Conservation (phyloP, 2,888 invertebrate species). For the Drosophila barbarae region DNA sequence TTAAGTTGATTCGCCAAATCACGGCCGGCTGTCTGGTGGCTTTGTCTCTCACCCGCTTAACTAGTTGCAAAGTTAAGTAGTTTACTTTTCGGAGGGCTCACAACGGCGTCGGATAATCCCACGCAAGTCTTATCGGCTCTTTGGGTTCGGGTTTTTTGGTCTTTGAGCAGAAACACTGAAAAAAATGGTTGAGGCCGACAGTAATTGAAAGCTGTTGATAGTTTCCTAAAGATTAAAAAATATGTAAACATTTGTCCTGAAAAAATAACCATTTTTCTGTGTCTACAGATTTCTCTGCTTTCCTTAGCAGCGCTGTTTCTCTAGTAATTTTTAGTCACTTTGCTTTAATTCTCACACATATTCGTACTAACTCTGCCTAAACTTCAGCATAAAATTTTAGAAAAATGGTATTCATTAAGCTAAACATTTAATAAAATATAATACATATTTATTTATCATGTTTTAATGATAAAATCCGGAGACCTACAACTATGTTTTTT, state of each 20-base stretch:
- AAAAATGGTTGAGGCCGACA: neutral
- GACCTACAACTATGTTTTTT: neutral
- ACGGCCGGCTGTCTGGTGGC: conserved; percentile 35
- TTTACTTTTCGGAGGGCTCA: conserved; percentile 61
- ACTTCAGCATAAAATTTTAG: neutral
- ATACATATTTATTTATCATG: neutral
- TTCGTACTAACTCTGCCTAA: neutral
- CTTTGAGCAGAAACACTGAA: neutral
- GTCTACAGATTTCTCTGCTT: neutral
- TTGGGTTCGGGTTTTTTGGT: conserved; percentile 29
- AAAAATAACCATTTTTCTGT: neutral
- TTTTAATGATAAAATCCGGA: neutral
- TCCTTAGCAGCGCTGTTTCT: neutral
- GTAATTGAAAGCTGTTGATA: neutral
- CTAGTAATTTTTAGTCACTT: neutral
- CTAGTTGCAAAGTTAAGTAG: conserved; percentile 78
- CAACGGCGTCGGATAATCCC: conserved; percentile 45
- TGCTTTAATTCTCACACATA: neutral
- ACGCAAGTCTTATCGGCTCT: conserved; percentile 38
- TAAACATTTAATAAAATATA: neutral
- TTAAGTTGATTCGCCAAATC: conserved; percentile 52
- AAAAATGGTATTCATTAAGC: too few species aligned
- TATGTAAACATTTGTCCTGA: neutral
- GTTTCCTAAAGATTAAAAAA: neutral
- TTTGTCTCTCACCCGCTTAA: conserved; percentile 64